Percentiles rank a stretch among this genome's conserved stretches.
Conservation (phyloP, 37 sponge, comb jelly and placozoan species). For the Geodia barretti region DNA sequence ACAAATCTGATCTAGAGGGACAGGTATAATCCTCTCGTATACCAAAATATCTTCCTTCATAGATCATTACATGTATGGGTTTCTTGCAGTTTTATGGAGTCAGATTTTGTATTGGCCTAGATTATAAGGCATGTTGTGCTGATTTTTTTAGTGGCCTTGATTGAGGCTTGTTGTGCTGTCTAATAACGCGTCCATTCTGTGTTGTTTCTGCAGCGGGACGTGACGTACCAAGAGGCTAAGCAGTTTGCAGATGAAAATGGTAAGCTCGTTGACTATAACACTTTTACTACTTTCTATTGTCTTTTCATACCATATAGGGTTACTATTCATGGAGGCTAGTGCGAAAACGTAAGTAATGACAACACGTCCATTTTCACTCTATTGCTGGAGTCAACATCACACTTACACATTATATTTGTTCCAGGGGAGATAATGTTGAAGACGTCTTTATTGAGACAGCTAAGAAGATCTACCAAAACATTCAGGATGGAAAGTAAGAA, state of each 20-base stretch:
- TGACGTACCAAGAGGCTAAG: slow-evolving; percentile 98
- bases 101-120: no score
- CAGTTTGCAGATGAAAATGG: slow-evolving; percentile 99
- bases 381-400: neutral
- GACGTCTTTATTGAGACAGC: slow-evolving; percentile 99
- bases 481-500: slow-evolving; percentile 98
- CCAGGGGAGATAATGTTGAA: slow-evolving; percentile 98
- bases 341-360: slow-evolving; percentile 91
- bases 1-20: slow-evolving; percentile 97
- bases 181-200: no score
- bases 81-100: no score
- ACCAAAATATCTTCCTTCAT: neutral
- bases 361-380: neutral
- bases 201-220: slow-evolving; percentile 87
- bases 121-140: no score
- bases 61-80: neutral
- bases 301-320: slow-evolving; percentile 44
- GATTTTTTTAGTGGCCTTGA: no score
- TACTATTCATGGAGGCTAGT: slow-evolving; percentile 95
- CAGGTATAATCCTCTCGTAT: slow-evolving; percentile 74
- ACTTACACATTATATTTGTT: neutral
- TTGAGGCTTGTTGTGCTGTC: no score
- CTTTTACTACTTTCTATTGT: neutral
- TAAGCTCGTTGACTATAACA: slow-evolving; percentile 9
- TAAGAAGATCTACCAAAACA: slow-evolving; percentile 98